These are phyloP conservation scores for Standfussiana lucernea DNA, from an alignment of 2,888 invertebrate species.

Conservation along the genomic window DNA sequence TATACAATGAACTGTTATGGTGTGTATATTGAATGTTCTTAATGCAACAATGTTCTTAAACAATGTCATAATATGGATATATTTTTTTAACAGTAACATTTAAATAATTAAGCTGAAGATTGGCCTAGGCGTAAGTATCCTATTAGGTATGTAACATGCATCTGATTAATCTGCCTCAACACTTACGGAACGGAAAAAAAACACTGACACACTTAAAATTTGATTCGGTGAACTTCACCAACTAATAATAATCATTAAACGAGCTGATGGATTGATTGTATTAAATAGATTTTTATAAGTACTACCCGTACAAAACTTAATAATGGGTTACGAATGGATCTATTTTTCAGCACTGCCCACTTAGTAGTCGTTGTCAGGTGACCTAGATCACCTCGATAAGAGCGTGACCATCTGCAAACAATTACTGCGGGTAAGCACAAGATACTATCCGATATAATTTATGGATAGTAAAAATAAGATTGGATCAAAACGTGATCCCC, in stretches of 20 bases:
- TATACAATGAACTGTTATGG: slow-evolving; percentile 25
- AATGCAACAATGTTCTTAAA: neutral
- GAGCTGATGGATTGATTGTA: slow-evolving; percentile 14
- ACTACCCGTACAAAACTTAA: neutral
- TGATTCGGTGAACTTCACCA: neutral
- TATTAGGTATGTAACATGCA: neutral
- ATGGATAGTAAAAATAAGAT: slow-evolving; percentile 78
- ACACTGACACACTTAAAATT: slow-evolving; percentile 14
- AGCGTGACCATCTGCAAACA: slow-evolving; percentile 66
- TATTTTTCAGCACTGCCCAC: neutral
- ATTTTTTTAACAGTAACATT: neutral
- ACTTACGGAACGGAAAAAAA: slow-evolving; percentile 10
- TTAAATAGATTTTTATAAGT: slow-evolving; percentile 23
- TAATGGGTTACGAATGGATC: slow-evolving; percentile 3
- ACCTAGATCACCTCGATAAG: slow-evolving; percentile 55
- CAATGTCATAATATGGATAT: neutral
- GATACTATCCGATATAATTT: slow-evolving; percentile 70
- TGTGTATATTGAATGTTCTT: slow-evolving; percentile 15
- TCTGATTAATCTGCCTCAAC: neutral
- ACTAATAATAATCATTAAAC: slow-evolving; percentile 12
- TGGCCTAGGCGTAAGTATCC: neutral
- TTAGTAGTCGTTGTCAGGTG: slow-evolving; percentile 36
- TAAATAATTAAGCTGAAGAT: neutral
- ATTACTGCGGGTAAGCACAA: slow-evolving; percentile 65
- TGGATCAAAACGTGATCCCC: slow-evolving; percentile 75